Percentiles rank a stretch among this genome's conserved stretches.
These are phyloP conservation scores for Nothocercus julius DNA, from an alignment of 2,113 vertebrate species.

Conservation along the genomic window DNA sequence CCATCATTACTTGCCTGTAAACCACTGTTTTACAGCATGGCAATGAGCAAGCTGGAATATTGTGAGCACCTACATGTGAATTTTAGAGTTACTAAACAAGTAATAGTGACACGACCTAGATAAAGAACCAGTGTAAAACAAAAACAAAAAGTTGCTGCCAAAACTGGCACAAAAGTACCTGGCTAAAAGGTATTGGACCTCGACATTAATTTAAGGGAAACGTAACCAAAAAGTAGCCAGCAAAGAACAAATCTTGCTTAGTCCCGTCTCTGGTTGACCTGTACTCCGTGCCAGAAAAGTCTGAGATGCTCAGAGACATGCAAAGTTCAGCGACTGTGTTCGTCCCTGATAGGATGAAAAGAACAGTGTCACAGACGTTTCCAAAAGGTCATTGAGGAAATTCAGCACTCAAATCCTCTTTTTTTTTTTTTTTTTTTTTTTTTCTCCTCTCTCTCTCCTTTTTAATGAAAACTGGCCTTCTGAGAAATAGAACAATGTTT, in stretches of 20 bases:
- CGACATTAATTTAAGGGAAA: background rate
- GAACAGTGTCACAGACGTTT: background rate
- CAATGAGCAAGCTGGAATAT: background rate
- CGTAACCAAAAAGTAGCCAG: background rate
- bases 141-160: background rate
- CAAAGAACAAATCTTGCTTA: background rate
- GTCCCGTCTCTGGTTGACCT: background rate
- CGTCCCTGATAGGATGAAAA: background rate
- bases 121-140: background rate
- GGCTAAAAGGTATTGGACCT: background rate
- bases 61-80: background rate
- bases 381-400: background rate
- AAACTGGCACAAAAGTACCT: background rate
- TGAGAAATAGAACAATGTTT: background rate
- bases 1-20: no score
- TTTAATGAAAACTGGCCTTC: background rate
- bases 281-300: background rate
- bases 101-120: background rate
- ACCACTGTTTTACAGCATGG: background rate
- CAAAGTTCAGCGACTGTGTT: background rate
- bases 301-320: fast-evolving
- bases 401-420: background rate
- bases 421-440: no score
- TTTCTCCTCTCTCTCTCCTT: background rate
- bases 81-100: background rate